Evolutionary conservation across 2,888 invertebrate genomes (phyloP).

Genomic region (Nudaria mundana): DNA sequence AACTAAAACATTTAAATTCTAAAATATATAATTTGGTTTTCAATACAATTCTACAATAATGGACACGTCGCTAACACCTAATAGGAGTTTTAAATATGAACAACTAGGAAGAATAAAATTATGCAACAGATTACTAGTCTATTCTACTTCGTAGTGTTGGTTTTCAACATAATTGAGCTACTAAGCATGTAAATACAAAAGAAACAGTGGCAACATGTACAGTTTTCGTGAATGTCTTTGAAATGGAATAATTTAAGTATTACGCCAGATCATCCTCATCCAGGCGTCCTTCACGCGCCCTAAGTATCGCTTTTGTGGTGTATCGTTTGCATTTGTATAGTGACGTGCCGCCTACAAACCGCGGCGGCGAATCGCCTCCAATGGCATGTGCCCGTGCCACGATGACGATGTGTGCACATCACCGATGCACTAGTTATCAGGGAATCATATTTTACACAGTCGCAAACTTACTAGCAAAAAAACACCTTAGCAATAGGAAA

Average conservation of each 20-base stretch:
- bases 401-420: conserved; percentile 42
- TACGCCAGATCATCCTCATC: conserved; percentile 70
- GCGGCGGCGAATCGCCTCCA: conserved; percentile 57
- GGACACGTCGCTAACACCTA: conserved; percentile 75
- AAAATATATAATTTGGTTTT: conserved; percentile 81
- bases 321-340: conserved; percentile 76
- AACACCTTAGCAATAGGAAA: no score
- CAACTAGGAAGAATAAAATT: conserved; percentile 79
- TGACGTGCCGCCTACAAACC: conserved; percentile 61
- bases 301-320: conserved; percentile 77
- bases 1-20: conserved; percentile 78
- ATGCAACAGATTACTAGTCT: conserved; percentile 77
- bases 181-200: conserved; percentile 33
- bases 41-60: conserved; percentile 78
- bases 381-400: conserved; percentile 14
- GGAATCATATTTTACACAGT: no score
- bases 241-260: conserved; percentile 76
- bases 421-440: conserved; percentile 12
- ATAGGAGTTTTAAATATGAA: conserved; percentile 79
- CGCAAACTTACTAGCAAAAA: no score
- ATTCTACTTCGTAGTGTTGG: conserved; percentile 58
- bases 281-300: conserved; percentile 80
- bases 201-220: conserved; percentile 47
- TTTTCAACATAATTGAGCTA: conserved; percentile 45
- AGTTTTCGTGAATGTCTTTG: conserved; percentile 63